phyloP scores from a whole-genome alignment of 2,113 vertebrate genomes.

The Stictonetta naevosa region DNA sequence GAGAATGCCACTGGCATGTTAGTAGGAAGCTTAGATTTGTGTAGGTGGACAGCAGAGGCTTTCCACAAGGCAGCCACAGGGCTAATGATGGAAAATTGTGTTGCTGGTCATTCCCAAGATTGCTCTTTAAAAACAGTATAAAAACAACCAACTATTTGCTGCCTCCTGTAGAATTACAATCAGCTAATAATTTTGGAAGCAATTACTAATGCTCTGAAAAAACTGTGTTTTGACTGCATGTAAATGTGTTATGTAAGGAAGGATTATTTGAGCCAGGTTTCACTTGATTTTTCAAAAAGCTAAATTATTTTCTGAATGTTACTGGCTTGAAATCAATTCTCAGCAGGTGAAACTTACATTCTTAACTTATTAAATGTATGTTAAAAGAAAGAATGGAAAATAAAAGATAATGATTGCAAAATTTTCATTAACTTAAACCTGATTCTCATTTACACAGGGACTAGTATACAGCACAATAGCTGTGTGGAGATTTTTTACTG shows the following conservation, averaged over 20 bases:
- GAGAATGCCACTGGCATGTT: background rate
- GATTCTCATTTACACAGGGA: background rate
- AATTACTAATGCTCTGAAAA: background rate
- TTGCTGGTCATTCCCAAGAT: background rate
- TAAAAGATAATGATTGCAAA: background rate
- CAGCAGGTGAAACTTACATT: background rate
- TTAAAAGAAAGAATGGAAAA: background rate
- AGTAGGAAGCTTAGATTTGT: background rate
- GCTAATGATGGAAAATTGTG: background rate
- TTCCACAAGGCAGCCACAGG: background rate
- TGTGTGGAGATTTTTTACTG: background rate
- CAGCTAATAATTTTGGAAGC: background rate
- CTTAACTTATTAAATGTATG: background rate
- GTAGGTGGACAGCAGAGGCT: background rate
- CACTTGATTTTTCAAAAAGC: background rate
- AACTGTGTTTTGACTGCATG: background rate
- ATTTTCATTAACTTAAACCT: background rate
- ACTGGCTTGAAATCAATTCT: background rate
- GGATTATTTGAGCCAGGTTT: background rate
- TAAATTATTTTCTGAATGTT: background rate
- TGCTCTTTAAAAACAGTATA: background rate
- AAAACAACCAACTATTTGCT: background rate
- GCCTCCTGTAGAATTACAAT: background rate
- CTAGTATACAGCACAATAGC: too few species aligned
- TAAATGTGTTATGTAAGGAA: background rate